Evolutionary conservation across 2,888 invertebrate genomes (phyloP).

Genomic region (Drosophila helvetica): DNA sequence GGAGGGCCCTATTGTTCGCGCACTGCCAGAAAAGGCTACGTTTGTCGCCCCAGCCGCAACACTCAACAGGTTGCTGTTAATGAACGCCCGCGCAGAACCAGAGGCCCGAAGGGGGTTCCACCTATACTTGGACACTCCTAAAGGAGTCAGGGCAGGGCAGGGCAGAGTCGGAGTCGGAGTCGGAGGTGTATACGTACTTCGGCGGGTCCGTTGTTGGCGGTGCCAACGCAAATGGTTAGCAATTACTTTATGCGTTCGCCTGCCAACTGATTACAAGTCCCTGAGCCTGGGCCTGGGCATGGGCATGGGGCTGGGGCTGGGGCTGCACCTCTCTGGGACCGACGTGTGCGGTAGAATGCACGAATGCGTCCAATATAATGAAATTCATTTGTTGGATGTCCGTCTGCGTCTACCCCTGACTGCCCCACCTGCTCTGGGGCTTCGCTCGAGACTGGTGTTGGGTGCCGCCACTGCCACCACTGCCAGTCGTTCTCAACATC

Average conservation of each 20-base stretch:
- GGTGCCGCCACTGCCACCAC: conserved; percentile 13
- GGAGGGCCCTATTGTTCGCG: background rate
- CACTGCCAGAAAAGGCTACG: conserved; percentile 71
- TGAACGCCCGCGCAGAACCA: conserved; percentile 69
- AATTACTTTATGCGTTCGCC: conserved; percentile 77
- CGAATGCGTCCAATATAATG: conserved; percentile 78
- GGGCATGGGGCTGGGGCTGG: conserved; percentile 27
- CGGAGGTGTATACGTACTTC: conserved; percentile 12
- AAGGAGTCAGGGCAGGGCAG: conserved; percentile 1
- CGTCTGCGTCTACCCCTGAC: conserved; percentile 24
- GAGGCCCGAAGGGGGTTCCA: background rate
- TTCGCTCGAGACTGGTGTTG: conserved; percentile 4
- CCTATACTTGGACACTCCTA: background rate
- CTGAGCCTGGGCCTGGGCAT: conserved; percentile 31
- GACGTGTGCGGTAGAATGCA: conserved; percentile 75
- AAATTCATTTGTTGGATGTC: conserved; percentile 70
- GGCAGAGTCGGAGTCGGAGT: background rate
- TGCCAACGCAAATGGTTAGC: conserved; percentile 79
- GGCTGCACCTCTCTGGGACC: conserved; percentile 60
- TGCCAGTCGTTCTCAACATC: conserved; percentile 32
- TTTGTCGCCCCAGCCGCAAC: conserved; percentile 69
- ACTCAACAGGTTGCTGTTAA: conserved; percentile 77
- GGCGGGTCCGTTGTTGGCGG: conserved; percentile 46
- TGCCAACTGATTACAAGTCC: conserved; percentile 77
- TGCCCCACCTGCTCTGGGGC: conserved; percentile 12